A percentile compares a stretch with the other conserved stretches of the same genome.
phyloP scores from a whole-genome alignment of 2,113 vertebrate genomes.

The Galemys pyrenaicus region DNA sequence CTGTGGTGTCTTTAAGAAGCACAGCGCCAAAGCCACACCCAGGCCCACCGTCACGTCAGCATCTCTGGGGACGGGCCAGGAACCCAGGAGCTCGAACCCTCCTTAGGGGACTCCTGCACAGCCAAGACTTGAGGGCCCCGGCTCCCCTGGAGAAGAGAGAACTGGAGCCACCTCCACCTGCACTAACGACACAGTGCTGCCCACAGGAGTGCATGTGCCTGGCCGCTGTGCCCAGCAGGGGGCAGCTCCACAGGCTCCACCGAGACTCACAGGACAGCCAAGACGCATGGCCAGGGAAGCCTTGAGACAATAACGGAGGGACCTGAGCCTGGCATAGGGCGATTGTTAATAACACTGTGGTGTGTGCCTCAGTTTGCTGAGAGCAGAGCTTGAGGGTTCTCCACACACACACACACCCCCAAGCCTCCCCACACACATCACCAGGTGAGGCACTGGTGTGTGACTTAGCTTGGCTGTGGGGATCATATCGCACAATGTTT shows the following conservation, averaged over 20 bases:
- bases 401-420: not conserved
- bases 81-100: not conserved
- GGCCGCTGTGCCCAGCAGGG: too few species aligned
- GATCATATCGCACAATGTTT: not conserved
- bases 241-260: too few species aligned
- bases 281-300: not conserved
- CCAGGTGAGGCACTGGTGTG: not conserved
- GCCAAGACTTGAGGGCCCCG: not conserved
- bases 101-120: too few species aligned
- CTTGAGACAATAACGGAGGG: not conserved
- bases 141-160: not conserved
- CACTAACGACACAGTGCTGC: too few species aligned
- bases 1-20: not conserved
- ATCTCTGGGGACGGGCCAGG: not conserved
- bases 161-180: too few species aligned
- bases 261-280: not conserved
- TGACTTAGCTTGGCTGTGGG: not conserved
- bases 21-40: not conserved
- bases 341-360: fast-evolving
- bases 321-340: not conserved
- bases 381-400: not conserved
- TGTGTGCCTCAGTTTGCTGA: not conserved
- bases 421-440: not conserved
- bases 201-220: too few species aligned
- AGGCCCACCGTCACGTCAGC: not conserved